phyloP scores from a whole-genome alignment of 2,888 invertebrate species.

The Electrophaes corylata region DNA sequence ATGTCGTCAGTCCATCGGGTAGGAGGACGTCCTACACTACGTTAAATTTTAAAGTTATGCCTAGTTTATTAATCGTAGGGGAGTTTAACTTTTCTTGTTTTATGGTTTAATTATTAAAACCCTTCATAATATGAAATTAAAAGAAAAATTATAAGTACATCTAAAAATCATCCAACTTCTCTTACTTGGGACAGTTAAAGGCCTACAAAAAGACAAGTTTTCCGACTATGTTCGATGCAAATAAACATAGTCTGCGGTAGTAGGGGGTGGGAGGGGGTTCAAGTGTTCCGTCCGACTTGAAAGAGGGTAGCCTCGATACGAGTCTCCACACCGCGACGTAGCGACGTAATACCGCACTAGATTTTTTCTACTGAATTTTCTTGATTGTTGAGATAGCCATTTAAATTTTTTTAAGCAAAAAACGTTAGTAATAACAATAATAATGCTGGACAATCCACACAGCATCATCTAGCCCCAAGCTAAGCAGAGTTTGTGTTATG shows the following conservation, averaged over 20 bases:
- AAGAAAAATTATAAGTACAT: background rate
- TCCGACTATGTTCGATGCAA: slow-evolving; percentile 70
- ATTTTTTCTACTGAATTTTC: slow-evolving; percentile 72
- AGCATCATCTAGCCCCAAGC: no score
- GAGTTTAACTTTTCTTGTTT: no score
- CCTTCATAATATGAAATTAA: no score
- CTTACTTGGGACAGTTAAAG: slow-evolving; percentile 20
- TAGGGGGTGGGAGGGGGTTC: slow-evolving; percentile 56
- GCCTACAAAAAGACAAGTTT: slow-evolving; percentile 36
- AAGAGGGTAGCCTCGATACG: slow-evolving; percentile 62
- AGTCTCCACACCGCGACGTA: slow-evolving; percentile 61
- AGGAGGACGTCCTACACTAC: no score
- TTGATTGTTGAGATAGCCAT: slow-evolving; percentile 33
- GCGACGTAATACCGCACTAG: slow-evolving; percentile 74
- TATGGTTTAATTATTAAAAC: no score
- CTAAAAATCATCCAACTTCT: slow-evolving; percentile 6
- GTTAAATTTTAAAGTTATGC: no score
- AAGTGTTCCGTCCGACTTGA: slow-evolving; percentile 69
- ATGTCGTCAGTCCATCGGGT: no score
- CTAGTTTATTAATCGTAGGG: no score
- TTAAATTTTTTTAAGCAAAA: slow-evolving; percentile 1
- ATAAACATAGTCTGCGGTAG: slow-evolving; percentile 68
- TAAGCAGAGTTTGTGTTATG: no score
- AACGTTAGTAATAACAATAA: no score
- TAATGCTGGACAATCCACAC: no score